Percentiles rank a stretch among this genome's conserved stretches.
Evolutionary conservation across 92 coral and sea anemone genomes (phyloP).

Genomic region (Pocillopora meandrina): DNA sequence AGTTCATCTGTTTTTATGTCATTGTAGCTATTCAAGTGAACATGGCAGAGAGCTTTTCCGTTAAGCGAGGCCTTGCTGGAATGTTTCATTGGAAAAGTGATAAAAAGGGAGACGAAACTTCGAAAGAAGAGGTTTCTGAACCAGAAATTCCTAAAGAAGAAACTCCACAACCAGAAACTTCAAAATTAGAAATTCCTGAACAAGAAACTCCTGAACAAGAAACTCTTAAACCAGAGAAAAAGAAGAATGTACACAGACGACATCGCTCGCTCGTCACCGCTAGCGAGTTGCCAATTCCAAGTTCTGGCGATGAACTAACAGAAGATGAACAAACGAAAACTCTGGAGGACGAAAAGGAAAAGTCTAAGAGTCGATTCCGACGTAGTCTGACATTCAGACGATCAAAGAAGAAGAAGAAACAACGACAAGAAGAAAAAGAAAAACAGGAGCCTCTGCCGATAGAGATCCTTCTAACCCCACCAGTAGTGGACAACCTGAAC

Average conservation of each 20-base stretch:
- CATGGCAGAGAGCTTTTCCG: slow-evolving; percentile 11
- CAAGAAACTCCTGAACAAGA: too few relatives aligned
- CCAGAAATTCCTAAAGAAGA: too few relatives aligned
- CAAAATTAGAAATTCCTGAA: too few relatives aligned
- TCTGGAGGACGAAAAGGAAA: slow-evolving; percentile 4
- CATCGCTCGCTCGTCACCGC: neutral
- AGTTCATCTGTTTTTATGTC: too few relatives aligned
- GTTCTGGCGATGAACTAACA: neutral
- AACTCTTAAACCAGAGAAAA: neutral
- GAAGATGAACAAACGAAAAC: neutral
- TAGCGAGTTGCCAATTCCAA: neutral
- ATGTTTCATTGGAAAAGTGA: slow-evolving; percentile 11
- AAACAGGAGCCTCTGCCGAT: neutral
- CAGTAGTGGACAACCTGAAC: neutral
- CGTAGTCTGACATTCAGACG: neutral
- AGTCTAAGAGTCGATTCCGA: slow-evolving; percentile 17
- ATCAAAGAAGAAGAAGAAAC: neutral
- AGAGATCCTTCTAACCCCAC: neutral
- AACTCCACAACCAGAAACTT: too few relatives aligned
- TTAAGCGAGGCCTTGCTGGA: slow-evolving; percentile 1
- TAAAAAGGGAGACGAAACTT: neutral
- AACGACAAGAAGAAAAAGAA: neutral
- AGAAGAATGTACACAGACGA: slow-evolving; percentile 26
- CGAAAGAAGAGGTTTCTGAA: neutral
- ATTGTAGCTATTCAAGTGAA: neutral